Conservation (phyloP, 2,888 invertebrate species). For the Candidula unifasciata region DNA sequence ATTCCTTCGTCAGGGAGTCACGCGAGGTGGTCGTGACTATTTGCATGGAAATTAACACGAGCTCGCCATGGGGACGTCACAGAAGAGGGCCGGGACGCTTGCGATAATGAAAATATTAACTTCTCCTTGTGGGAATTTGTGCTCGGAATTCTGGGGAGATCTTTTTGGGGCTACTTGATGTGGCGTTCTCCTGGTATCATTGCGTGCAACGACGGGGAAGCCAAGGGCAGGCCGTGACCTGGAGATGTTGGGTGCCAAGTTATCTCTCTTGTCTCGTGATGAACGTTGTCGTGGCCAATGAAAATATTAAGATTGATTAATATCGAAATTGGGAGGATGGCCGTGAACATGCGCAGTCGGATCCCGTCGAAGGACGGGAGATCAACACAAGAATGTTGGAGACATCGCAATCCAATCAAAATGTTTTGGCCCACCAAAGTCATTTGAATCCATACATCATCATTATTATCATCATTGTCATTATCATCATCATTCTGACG, state of each 20-base stretch:
- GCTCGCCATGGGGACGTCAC: slow-evolving; percentile 43
- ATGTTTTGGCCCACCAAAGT: background rate
- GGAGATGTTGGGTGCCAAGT: background rate
- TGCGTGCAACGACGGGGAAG: slow-evolving; percentile 21
- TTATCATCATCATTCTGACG: background rate
- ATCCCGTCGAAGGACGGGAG: too few relatives aligned
- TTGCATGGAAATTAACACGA: slow-evolving; percentile 36
- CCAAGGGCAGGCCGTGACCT: background rate
- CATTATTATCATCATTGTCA: background rate
- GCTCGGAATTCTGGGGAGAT: slow-evolving; percentile 34
- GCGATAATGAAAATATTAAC: slow-evolving; percentile 48
- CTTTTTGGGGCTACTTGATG: slow-evolving; percentile 20
- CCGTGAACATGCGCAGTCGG: background rate
- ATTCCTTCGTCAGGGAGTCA: slow-evolving; percentile 4
- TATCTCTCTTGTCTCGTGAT: background rate
- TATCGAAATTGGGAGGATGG: slow-evolving; percentile 42
- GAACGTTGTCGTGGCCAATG: slow-evolving; percentile 3
- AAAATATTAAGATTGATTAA: slow-evolving; percentile 49
- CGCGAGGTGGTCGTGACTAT: slow-evolving; percentile 42
- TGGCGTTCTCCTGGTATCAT: background rate
- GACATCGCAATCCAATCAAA: too few relatives aligned
- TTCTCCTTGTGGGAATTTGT: slow-evolving; percentile 26
- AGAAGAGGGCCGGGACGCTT: slow-evolving; percentile 37
- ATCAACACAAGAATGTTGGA: too few relatives aligned
- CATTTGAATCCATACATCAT: background rate